Evolutionary conservation across 2,888 invertebrate genomes (phyloP), one percentile per base, ranked within the genome.

Genomic region (Dynastes hyllus): DNA sequence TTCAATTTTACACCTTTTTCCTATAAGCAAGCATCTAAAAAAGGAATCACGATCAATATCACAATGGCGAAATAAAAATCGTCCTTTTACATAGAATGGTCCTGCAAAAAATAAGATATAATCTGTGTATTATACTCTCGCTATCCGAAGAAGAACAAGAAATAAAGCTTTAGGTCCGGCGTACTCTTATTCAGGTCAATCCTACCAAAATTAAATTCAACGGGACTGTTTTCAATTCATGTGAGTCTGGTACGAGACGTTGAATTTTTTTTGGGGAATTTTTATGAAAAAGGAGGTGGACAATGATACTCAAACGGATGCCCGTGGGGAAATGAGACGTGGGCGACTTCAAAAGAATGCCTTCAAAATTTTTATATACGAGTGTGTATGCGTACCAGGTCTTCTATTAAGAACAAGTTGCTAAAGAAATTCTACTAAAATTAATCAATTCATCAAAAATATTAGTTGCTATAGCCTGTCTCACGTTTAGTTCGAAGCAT

Each of bases 231-330:
- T 81, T 83, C 81, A 80, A 81, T 82, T 81, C 81, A 80, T 75
- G 75, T n/a, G n/a, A 16, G 22, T 50, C 16, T 69, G 27, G 22
- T 55, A 76, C 69, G 67, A 73, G 78, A 78, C 82, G 80, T 79
- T 83, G 82, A 81, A 81, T 82, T 82, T 80, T 71, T 75, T 78
- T 76, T 65, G 81, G 83, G 80, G 71, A 81, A 66, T n/a, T 71
- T 45, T 78, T 51, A 76, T 69, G 69, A 69, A 83, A 83, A 83
- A 82, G 83, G 83, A 80, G 83, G 82, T 83, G 83, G 83, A 83
- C 83, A 83, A 83, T 83, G 81, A 69, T 70, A 66, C 70, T 78
- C 81, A 79, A 73, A 55, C 77, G 65, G 77, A 77, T 82, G 82
- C 81, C 81, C 81, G 83, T 82, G 79, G 79, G 78, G 79, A 80